Base-by-base conservation (phyloP, 2,113 vertebrate species). In the Scomber colias region DNA sequence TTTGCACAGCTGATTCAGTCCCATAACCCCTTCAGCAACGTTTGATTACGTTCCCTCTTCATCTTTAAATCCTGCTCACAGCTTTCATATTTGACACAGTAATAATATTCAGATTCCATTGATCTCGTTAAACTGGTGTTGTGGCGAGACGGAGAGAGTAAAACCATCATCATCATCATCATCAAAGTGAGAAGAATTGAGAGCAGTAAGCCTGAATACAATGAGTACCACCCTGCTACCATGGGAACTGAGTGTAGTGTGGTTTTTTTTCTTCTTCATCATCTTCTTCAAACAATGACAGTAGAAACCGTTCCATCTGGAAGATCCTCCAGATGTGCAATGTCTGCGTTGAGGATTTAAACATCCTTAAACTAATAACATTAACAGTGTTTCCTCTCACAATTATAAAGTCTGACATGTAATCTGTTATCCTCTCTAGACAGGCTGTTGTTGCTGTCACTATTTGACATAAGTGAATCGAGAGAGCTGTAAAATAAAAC, bases 281-380 rank as follows among this genome's bases (percentile, higher is more conserved):
- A 9, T 40, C 9, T 74, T 55, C 27, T 55, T n/a, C 31, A 51
- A 48, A 79, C 57, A 51, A 44, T 45, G 19, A 5, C 40, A 6
- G 14, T 68, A 53, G 64, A 84, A 83, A 78, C 35, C 12, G 48
- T 69, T 80, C 78, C 65, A 59, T 69, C 27, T 68, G 31, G 51
- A 55, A 31, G 40, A 72, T 50, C 48, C 12, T 60, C 71, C 89
- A 85, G 72, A 71, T 87, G 81, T 57, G 70, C 54, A 48, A n/a
- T 56, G 69, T 86, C 80, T 84, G 83, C 19, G 19, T 50, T 13
- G 24, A 77, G 81, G 48, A 79, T 75, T 72, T 51, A 76, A 79
- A 85, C 44, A 71, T 62, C 45, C 68, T 72, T 67, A n/a, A 73
- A 46, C 49, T 70, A 53, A 14, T 57, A 83, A 87, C 49, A 65